Percentiles rank a stretch among this genome's conserved stretches.
phyloP scores from a whole-genome alignment of 92 coral and sea anemone genomes.

The Meandrina meandrites region DNA sequence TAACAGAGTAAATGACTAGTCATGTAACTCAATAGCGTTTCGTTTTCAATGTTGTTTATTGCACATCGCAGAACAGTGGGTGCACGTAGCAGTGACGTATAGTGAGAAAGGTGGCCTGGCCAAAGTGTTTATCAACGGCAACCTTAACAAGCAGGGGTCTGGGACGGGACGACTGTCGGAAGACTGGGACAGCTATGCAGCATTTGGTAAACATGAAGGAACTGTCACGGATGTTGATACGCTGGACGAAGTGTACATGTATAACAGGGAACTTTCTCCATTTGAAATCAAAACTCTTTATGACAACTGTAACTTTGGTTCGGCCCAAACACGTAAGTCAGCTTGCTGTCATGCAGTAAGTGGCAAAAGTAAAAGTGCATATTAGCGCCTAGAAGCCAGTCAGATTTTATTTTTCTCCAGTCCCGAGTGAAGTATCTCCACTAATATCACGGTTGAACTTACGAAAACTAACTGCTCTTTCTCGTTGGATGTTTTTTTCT shows the following conservation, averaged over 20 bases:
- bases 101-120: conserved; percentile 66
- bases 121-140: conserved; percentile 84
- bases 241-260: conserved; percentile 84
- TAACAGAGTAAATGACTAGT: too few species aligned
- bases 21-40: neutral
- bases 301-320: conserved; percentile 89
- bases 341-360: neutral
- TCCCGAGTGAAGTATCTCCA: neutral
- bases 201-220: conserved; percentile 87
- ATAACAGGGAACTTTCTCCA: conserved; percentile 81
- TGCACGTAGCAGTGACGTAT: conserved; percentile 87
- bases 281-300: conserved; percentile 89
- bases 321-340: conserved; percentile 76
- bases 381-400: too few species aligned
- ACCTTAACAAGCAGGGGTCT: conserved; percentile 73
- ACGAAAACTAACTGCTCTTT: too few species aligned
- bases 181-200: conserved; percentile 98
- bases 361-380: neutral
- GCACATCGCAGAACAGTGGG: conserved; percentile 74
- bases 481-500: neutral
- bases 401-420: neutral
- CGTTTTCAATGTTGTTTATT: neutral
- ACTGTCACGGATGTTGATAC: conserved; percentile 62
- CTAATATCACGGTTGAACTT: too few species aligned
- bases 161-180: conserved; percentile 81